Conservation (phyloP, 2,888 invertebrate genomes). For the Amblyteles armatorius region DNA sequence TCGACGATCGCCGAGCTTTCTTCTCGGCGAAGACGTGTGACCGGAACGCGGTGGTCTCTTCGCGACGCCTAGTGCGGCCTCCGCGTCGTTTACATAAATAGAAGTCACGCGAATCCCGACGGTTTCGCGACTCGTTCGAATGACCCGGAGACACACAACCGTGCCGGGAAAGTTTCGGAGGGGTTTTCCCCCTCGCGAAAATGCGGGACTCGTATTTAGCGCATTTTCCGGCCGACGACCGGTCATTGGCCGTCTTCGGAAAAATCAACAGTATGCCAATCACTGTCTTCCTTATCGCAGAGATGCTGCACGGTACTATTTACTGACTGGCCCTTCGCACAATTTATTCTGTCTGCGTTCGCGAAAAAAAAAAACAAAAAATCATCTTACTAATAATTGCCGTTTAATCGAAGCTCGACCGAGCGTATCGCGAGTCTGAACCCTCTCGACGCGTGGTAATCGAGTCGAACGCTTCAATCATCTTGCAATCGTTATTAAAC, state of each 20-base stretch:
- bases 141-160: constrained; percentile 30
- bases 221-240: not conserved
- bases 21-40: constrained; percentile 39
- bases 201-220: not conserved
- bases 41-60: constrained; percentile 24
- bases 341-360: constrained; percentile 22
- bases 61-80: constrained; percentile 11
- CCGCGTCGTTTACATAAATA: constrained; percentile 62
- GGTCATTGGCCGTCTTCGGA: not conserved
- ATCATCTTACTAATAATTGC: constrained; percentile 41
- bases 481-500: constrained; percentile 54
- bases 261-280: constrained; percentile 1
- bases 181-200: not conserved
- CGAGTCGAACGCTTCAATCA: constrained; percentile 55
- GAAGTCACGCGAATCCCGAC: constrained; percentile 54
- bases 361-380: not conserved
- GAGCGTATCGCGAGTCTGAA: constrained; percentile 35
- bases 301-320: not conserved
- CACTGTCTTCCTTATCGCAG: not conserved
- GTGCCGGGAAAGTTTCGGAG: constrained; percentile 39
- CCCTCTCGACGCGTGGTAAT: constrained; percentile 40
- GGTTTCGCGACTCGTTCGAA: constrained; percentile 51
- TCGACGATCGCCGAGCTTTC: constrained; percentile 35
- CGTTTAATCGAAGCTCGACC: constrained; percentile 35
- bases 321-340: not conserved